Conservation (phyloP, 2,113 vertebrate species). For the Caloenas nicobarica region DNA sequence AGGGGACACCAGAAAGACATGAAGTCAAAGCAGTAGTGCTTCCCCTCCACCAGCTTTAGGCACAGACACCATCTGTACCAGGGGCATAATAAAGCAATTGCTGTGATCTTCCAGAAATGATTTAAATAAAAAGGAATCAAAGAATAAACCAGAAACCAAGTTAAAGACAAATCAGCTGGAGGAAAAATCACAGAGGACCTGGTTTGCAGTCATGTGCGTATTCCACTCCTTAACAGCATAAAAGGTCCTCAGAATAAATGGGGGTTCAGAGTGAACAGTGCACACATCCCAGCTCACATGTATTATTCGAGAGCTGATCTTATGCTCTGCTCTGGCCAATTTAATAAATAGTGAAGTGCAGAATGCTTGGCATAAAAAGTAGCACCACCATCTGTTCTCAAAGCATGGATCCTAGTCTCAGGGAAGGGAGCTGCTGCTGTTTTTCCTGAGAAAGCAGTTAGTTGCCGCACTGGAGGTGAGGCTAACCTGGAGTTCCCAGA, state of each 20-base stretch:
- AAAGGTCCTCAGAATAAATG: not conserved
- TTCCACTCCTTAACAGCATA: not conserved
- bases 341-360: slow-evolving; percentile 19
- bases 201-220: not conserved
- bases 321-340: not conserved
- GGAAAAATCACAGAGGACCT: not conserved
- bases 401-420: slow-evolving; percentile 26
- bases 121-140: not conserved
- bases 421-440: slow-evolving; percentile 17
- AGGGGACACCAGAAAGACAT: not conserved
- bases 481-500: slow-evolving; percentile 45
- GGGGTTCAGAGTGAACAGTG: accelerated
- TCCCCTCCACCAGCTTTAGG: not conserved
- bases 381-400: slow-evolving; percentile 54
- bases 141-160: not conserved
- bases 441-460: slow-evolving; percentile 31
- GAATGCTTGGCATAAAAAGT: slow-evolving; percentile 25
- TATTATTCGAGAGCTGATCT: not conserved
- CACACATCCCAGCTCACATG: accelerated
- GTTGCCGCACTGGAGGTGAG: slow-evolving; percentile 37
- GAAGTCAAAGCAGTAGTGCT: not conserved
- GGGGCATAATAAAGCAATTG: not conserved
- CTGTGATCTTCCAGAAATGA: not conserved
- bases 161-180: not conserved
- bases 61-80: not conserved